Conservation (phyloP, 2,888 invertebrate species). For the Anthophora plumipes region DNA sequence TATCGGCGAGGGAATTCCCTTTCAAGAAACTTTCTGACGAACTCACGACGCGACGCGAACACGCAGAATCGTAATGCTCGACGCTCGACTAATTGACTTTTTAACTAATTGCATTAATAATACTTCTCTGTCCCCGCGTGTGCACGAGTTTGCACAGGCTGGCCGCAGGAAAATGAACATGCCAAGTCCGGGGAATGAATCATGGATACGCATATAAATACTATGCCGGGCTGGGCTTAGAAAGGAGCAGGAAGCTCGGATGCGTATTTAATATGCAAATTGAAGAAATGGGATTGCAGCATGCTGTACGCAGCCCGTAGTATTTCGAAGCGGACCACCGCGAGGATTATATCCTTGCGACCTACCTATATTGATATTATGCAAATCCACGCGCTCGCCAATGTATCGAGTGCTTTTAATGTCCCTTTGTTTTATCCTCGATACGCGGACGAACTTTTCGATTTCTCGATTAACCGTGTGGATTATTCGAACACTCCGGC, state of each 20-base stretch:
- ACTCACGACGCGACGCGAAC: background rate
- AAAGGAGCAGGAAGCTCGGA: slow-evolving; percentile 57
- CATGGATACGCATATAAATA: slow-evolving; percentile 67
- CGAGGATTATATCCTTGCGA: slow-evolving; percentile 74
- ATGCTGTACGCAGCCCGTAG: slow-evolving; percentile 74
- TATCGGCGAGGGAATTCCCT: background rate
- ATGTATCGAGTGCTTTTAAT: slow-evolving; percentile 64
- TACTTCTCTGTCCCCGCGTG: slow-evolving; percentile 1
- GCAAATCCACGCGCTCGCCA: slow-evolving; percentile 62
- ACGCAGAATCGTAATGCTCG: slow-evolving; percentile 28
- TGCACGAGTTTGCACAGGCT: slow-evolving; percentile 22
- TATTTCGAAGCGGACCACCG: slow-evolving; percentile 77
- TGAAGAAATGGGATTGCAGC: slow-evolving; percentile 81
- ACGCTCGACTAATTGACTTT: slow-evolving; percentile 50
- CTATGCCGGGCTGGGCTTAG: slow-evolving; percentile 48
- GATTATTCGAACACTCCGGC: slow-evolving; percentile 17
- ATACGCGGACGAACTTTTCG: slow-evolving; percentile 33
- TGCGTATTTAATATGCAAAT: slow-evolving; percentile 82
- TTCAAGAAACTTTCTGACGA: background rate
- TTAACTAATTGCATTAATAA: slow-evolving; percentile 61
- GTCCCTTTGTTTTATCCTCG: slow-evolving; percentile 57
- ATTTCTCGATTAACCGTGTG: slow-evolving; percentile 40
- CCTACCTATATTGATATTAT: slow-evolving; percentile 70
- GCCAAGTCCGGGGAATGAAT: slow-evolving; percentile 61
- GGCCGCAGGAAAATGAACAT: slow-evolving; percentile 53